phyloP scores from a whole-genome alignment of 2,888 invertebrate species.

The Merodon equestris region DNA sequence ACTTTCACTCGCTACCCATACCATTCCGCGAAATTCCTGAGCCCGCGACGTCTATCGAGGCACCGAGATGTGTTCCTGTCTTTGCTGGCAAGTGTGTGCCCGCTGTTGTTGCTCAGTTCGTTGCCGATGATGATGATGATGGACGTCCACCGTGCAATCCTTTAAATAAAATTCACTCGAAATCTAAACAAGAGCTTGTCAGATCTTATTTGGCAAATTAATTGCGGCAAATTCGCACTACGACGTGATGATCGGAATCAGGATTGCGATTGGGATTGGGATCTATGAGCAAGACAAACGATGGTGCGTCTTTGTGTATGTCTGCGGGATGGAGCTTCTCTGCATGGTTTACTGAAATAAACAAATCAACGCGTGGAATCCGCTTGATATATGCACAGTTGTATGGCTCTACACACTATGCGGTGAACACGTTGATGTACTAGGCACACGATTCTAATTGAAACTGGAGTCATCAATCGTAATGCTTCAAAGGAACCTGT shows the following conservation, averaged over 20 bases:
- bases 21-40: conserved; percentile 62
- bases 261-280: conserved; percentile 25
- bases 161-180: conserved; percentile 66
- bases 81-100: conserved; percentile 2
- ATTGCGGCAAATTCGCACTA: conserved; percentile 67
- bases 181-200: conserved; percentile 67
- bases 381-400: conserved; percentile 14
- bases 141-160: conserved; percentile 58
- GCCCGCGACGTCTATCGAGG: conserved; percentile 19
- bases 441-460: conserved; percentile 35
- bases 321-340: conserved; percentile 5
- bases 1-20: conserved; percentile 34
- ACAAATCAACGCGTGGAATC: conserved; percentile 59
- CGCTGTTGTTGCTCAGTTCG: background rate
- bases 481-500: conserved; percentile 34
- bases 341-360: conserved; percentile 38
- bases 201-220: conserved; percentile 68
- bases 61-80: conserved; percentile 28
- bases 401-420: conserved; percentile 16
- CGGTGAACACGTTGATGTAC: background rate
- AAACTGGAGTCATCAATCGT: conserved; percentile 59
- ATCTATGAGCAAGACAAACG: conserved; percentile 7
- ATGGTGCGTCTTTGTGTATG: background rate
- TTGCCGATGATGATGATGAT: conserved; percentile 53
- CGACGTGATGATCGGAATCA: conserved; percentile 52